These are phyloP conservation scores for Galeruca laticollis DNA, from an alignment of 2,888 invertebrate species.

Conservation along the genomic window DNA sequence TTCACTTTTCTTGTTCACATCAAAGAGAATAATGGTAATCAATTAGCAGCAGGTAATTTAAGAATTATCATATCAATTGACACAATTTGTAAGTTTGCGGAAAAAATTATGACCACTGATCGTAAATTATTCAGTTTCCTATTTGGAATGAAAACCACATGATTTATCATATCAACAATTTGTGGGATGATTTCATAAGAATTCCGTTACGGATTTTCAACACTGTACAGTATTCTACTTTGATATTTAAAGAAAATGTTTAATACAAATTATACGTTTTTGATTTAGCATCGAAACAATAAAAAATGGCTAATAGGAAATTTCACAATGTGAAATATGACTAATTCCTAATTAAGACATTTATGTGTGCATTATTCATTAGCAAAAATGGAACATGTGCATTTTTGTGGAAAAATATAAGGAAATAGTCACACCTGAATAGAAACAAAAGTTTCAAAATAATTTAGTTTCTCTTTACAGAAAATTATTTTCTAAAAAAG, in stretches of 20 bases:
- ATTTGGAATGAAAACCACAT: constrained; percentile 15
- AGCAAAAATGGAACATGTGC: too few relatives aligned
- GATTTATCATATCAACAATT: constrained; percentile 21
- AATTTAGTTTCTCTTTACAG: too few relatives aligned
- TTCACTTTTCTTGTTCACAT: not conserved
- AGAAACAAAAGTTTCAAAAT: too few relatives aligned
- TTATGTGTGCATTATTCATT: too few relatives aligned
- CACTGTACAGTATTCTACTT: not conserved
- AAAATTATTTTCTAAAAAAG: too few relatives aligned
- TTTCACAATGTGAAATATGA: too few relatives aligned
- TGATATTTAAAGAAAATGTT: not conserved
- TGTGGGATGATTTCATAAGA: constrained; percentile 27
- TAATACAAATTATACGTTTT: not conserved
- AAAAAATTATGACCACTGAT: not conserved
- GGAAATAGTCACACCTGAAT: too few relatives aligned
- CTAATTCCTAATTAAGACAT: too few relatives aligned
- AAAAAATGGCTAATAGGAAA: too few relatives aligned
- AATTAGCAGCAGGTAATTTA: not conserved
- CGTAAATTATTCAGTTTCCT: not conserved
- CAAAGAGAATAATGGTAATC: not conserved
- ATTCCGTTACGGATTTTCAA: constrained; percentile 7
- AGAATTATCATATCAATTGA: not conserved
- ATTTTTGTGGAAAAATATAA: too few relatives aligned
- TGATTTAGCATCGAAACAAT: not conserved
- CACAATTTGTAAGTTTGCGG: not conserved